Evolutionary conservation across 2,797 vertebrate genomes (phyloP).

Genomic region (Leptodactylus fallax): DNA sequence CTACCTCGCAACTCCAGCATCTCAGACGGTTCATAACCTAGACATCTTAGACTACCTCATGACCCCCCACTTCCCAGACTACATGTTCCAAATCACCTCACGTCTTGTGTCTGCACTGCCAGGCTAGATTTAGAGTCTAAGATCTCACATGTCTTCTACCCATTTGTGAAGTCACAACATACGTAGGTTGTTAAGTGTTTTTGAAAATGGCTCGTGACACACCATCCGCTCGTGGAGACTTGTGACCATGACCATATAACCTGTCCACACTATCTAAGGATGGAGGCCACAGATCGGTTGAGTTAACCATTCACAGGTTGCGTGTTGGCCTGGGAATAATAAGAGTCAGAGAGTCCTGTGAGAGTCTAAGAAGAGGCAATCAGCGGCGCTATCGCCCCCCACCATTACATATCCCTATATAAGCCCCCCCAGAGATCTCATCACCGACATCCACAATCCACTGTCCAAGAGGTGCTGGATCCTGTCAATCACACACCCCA

Average conservation of each 20-base stretch:
- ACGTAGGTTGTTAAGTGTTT: not conserved
- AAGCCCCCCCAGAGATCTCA: not conserved
- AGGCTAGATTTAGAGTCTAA: no score
- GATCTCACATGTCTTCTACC: not conserved
- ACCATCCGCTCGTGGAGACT: not conserved
- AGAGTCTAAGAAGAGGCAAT: not conserved
- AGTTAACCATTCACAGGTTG: constrained; percentile 1
- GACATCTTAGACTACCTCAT: no score
- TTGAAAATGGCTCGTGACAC: not conserved
- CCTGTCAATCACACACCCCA: not conserved
- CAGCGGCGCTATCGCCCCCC: not conserved
- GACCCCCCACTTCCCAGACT: no score
- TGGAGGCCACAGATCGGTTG: not conserved
- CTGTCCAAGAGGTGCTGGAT: not conserved
- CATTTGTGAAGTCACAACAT: not conserved
- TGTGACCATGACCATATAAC: not conserved
- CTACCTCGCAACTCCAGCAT: no score
- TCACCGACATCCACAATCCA: not conserved
- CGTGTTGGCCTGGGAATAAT: not conserved
- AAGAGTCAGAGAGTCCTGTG: not conserved
- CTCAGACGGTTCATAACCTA: no score
- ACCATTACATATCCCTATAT: not conserved
- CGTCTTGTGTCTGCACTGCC: no score
- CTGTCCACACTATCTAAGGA: not conserved
- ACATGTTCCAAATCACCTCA: no score